These are phyloP conservation scores for Marmota monax DNA, from an alignment of 2,113 vertebrate species.

Conservation along the genomic window DNA sequence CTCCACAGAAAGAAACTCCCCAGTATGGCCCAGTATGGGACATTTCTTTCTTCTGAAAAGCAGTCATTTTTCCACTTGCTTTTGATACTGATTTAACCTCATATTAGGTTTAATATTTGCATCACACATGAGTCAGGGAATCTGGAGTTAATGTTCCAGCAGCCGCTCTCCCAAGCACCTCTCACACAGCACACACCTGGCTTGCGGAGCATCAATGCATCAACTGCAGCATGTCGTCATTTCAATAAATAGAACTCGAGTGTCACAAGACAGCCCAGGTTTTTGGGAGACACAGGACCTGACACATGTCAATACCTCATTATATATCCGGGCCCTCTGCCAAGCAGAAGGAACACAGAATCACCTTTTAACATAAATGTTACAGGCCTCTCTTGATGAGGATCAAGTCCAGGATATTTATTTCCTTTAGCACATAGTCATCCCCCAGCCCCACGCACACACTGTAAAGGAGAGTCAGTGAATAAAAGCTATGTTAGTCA, in stretches of 20 bases:
- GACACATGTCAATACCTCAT: not conserved
- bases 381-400: conserved; percentile 16
- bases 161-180: not conserved
- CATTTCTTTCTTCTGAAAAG: not conserved
- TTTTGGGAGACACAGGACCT: conserved; percentile 28
- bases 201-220: not conserved
- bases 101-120: not conserved
- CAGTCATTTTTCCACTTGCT: not conserved
- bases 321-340: conserved; percentile 10
- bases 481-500: conserved; percentile 50
- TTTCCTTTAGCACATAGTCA: conserved; percentile 47
- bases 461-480: not conserved
- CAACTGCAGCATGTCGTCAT: not conserved
- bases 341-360: not conserved
- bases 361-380: conserved; percentile 18
- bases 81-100: not conserved
- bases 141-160: not conserved
- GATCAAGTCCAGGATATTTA: conserved; percentile 27
- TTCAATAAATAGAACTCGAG: conserved; percentile 55
- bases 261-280: not conserved
- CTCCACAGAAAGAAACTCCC: conserved; percentile 33
- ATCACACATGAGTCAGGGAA: conserved; percentile 9
- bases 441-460: not conserved
- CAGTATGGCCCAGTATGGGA: not conserved
- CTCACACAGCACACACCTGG: not conserved